Evolutionary conservation across 1,140 invertebrate species (phyloP).

Genomic region (Drosophila pandora): DNA sequence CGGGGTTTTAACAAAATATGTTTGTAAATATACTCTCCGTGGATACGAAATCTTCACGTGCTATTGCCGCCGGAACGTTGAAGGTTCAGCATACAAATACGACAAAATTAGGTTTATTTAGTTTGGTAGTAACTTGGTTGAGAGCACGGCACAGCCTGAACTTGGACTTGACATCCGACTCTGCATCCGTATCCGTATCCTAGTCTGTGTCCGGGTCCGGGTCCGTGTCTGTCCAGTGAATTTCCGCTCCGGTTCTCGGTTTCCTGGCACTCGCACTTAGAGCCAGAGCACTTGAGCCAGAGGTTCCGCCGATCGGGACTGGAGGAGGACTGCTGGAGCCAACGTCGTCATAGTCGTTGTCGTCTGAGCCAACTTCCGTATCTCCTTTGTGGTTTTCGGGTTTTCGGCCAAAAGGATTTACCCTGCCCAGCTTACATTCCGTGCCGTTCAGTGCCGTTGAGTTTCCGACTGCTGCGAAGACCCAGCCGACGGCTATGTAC

Average conservation of each 20-base stretch:
- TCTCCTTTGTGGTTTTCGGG: constrained; percentile 82
- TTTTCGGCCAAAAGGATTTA: constrained; percentile 77
- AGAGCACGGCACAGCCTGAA: constrained; percentile 45
- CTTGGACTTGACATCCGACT: constrained; percentile 68
- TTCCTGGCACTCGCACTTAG: constrained; percentile 42
- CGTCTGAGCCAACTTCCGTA: constrained; percentile 81
- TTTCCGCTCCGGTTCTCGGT: constrained; percentile 71
- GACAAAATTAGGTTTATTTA: constrained; percentile 47
- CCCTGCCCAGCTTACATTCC: constrained; percentile 79
- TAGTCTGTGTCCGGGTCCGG: constrained; percentile 20
- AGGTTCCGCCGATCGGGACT: constrained; percentile 43
- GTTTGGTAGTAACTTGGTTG: constrained; percentile 41
- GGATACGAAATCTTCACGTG: constrained; percentile 20
- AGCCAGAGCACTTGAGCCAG: constrained; percentile 15
- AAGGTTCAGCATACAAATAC: constrained; percentile 3
- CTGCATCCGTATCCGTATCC: constrained; percentile 49
- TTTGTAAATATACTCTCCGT: not conserved
- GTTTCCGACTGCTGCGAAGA: constrained; percentile 79
- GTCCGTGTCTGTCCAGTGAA: constrained; percentile 66
- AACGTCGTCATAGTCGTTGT: constrained; percentile 64
- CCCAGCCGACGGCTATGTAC: constrained; percentile 84
- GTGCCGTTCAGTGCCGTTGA: constrained; percentile 46
- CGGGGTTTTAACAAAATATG: constrained; percentile 10
- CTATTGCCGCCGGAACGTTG: constrained; percentile 61
- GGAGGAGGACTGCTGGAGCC: constrained; percentile 51